A percentile compares a stretch with the other conserved stretches of the same genome.
These are phyloP conservation scores for Nanger granti DNA, from an alignment of 2,113 vertebrate genomes.

Conservation along the genomic window DNA sequence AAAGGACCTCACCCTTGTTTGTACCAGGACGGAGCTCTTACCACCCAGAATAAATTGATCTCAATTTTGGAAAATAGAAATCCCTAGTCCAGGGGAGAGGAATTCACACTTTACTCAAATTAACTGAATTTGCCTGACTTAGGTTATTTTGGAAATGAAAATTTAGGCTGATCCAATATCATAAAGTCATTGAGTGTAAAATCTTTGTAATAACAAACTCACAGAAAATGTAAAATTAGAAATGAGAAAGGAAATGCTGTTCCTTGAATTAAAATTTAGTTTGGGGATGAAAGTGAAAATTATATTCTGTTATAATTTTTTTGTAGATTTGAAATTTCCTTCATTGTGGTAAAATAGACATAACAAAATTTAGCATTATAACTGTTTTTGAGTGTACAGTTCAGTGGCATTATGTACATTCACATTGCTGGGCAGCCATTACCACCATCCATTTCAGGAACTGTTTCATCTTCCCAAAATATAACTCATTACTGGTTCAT, in stretches of 20 bases:
- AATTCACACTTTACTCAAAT: not conserved
- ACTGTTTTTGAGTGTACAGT: not conserved
- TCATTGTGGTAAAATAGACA: not conserved
- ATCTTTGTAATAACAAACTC: not conserved
- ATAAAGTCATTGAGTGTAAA: not conserved
- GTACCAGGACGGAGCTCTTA: not conserved
- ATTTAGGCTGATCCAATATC: not conserved
- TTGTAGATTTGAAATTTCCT: not conserved
- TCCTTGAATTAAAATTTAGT: not conserved
- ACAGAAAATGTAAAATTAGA: not conserved
- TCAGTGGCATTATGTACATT: too few relatives aligned
- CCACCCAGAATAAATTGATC: too few relatives aligned
- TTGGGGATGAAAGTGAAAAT: not conserved
- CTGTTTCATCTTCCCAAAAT: not conserved
- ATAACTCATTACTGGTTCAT: too few relatives aligned
- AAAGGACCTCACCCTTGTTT: not conserved
- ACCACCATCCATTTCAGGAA: not conserved
- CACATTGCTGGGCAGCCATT: fast-evolving
- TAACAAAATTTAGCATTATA: not conserved
- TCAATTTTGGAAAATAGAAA: not conserved
- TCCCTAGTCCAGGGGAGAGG: not conserved
- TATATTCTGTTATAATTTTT: not conserved
- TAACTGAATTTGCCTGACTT: not conserved
- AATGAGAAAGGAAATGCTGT: not conserved
- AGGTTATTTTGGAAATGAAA: not conserved